Conservation (phyloP, 37 sponge, comb jelly and placozoan genomes). For the Spongilla lacustris region DNA sequence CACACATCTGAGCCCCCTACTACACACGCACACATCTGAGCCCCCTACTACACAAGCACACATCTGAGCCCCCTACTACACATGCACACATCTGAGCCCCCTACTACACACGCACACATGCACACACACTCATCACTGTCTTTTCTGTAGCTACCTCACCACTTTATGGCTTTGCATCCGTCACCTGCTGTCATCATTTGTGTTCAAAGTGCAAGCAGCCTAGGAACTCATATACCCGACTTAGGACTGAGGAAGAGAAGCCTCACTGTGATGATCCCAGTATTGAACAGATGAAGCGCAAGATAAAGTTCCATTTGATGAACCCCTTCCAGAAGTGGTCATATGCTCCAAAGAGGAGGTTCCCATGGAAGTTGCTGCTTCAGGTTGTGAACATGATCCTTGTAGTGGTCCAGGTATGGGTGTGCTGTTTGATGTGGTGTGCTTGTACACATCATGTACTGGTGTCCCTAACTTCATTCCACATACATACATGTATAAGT, state of each 20-base stretch:
- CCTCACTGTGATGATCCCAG: constrained; percentile 14
- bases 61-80: no score
- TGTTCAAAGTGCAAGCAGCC: background rate
- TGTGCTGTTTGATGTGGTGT: background rate
- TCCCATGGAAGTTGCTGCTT: constrained; percentile 89
- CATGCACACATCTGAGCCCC: no score
- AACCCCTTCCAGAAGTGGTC: constrained; percentile 93
- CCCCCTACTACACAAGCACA: no score
- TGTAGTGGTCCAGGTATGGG: constrained; percentile 81
- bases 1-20: no score
- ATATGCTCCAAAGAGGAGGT: constrained; percentile 47
- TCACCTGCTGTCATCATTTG: background rate
- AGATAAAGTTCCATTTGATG: constrained; percentile 86
- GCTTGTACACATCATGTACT: no score
- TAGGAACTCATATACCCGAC: background rate
- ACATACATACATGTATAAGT: no score
- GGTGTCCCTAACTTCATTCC: no score
- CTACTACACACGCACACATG: no score
- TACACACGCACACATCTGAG: no score
- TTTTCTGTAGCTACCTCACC: background rate
- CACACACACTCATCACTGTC: background rate
- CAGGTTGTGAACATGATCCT: constrained; percentile 70
- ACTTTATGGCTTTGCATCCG: background rate
- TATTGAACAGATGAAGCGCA: constrained; percentile 45
- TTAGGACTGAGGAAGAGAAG: background rate